phyloP scores from a whole-genome alignment of 2,888 invertebrate species.

The Sylvicola fuscatus region DNA sequence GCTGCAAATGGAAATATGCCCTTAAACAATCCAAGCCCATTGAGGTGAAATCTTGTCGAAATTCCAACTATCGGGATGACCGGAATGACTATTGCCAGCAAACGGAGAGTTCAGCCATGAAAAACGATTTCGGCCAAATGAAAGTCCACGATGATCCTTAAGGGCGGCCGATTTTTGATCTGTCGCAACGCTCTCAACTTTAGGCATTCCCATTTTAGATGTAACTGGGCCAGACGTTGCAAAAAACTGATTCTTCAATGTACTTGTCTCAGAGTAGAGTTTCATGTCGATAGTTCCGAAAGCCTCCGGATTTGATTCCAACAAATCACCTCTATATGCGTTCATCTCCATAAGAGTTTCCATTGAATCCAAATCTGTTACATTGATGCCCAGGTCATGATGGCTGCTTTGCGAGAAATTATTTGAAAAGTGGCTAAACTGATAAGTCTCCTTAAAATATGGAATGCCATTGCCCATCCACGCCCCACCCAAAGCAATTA shows the following conservation, averaged over 20 bases:
- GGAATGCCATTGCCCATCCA: conserved; percentile 38
- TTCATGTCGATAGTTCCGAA: conserved; percentile 26
- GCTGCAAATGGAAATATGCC: too few species aligned
- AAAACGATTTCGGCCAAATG: conserved; percentile 8
- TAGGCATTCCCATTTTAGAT: conserved; percentile 11
- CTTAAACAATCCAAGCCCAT: conserved; percentile 18
- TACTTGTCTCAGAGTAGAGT: conserved; percentile 19
- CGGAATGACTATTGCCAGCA: conserved; percentile 16
- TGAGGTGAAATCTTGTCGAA: conserved; percentile 21
- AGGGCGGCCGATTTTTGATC: background rate
- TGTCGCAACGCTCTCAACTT: background rate
- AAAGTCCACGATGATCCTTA: background rate
- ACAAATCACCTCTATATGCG: conserved; percentile 23
- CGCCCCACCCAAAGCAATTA: conserved; percentile 40
- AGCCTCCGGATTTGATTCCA: conserved; percentile 18
- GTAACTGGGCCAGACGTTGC: conserved; percentile 24
- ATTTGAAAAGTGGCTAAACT: background rate
- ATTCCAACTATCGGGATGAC: conserved; percentile 24
- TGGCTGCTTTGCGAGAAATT: background rate
- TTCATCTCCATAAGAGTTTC: conserved; percentile 18
- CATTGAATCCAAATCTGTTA: conserved; percentile 19
- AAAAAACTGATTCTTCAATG: conserved; percentile 20
- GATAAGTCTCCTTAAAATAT: conserved; percentile 13
- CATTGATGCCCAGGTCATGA: conserved; percentile 8
- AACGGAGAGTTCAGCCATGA: conserved; percentile 19